Evolutionary conservation across 2,113 vertebrate genomes (phyloP), one percentile per base, ranked within the genome.

Genomic region (Pica pica): DNA sequence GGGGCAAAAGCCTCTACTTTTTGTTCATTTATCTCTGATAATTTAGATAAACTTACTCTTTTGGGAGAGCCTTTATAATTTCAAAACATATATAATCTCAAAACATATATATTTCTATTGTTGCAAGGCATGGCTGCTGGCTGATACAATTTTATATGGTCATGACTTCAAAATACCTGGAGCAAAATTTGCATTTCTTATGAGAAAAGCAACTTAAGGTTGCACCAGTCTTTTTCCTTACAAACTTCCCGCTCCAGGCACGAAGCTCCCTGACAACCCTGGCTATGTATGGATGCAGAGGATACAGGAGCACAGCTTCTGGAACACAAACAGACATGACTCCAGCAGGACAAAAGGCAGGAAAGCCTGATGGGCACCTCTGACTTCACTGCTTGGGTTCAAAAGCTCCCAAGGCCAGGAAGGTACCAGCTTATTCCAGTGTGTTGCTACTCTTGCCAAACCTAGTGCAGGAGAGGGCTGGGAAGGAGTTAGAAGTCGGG

Each of bases 61-160:
- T 37, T 28, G 26, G 27, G 22, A 67, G 13, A 73, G 4, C 8
- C 4, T 11, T 20, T 65, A 41, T 35, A 35, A 80, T 55, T 86
- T 68, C 92, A 71, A 74, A 47, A 47, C 46, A 46, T 46, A 46
- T 78, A 41, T n/a, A 39, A 77, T 55, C 85, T 67, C 92, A 71
- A 75, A 93, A 91, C 28, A 42, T 35, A 50, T n/a, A 41, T 57
- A 27, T 57, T 88, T 86, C 85, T 95, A 64, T 97, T 92, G 90
- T 97, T 95, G 90, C 93, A 96, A 98, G 92, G 92, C 90, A 94
- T 68, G 83, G 78, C 83, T 96, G 92, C 89, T 92, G 94, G 88
- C 86, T 90, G 91, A 80, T 59, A 90, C 1, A 89, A 96, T 85
- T 95, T 94, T 87, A 87, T 90, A 90, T 18, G 19, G 55, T 86